Evolutionary conservation across 2,797 vertebrate species (phyloP), one percentile per base, ranked within the genome.

Genomic region (Strix occidentalis): DNA sequence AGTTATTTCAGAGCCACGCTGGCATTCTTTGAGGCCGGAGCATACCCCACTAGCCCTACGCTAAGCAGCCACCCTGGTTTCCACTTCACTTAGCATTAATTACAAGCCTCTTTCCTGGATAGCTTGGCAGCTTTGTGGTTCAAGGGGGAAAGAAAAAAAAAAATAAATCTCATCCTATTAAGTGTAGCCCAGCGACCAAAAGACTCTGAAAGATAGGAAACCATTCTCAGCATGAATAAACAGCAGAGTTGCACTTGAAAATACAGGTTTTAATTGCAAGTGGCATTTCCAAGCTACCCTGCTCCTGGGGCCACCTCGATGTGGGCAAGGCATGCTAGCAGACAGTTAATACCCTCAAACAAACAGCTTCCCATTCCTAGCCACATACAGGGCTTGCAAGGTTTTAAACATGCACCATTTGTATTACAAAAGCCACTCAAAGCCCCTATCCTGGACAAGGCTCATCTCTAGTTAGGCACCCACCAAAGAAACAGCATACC

Each of bases 61-160:
- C 76, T 80, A 66, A 93, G 68, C 61, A 81, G 84, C 68, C 79
- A 89, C 79, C 92, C 79, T 87, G 28, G 41, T 85, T 97, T 95
- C 93, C 89, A 91, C 77, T 91, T 84, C 91, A 96, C 84, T 92
- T 89, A 75, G 87, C 89, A 85, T 93, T 95, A 96, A 87, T 95
- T 95, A 89, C 85, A 82, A 93, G 48, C 33, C 68, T 79, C 23
- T 92, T 86, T 87, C 91, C 87, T 66, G 45, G 81, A 9, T 51
- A 95, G 50, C 28, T 79, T 90, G 61, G 84, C 75, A 93, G 90
- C 84, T 96, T 89, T 84, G 86, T 41, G 57, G 81, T 76, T 94
- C 79, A 58, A 92, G 71, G 33, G 33, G 50, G 20, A 72, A 74
- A 82, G 18, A 1, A 10, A 31, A n/a, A 57, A 64, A 64, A 57